These are phyloP conservation scores for Manacus vitellinus DNA, from an alignment of 2,113 vertebrate species.

Conservation along the genomic window DNA sequence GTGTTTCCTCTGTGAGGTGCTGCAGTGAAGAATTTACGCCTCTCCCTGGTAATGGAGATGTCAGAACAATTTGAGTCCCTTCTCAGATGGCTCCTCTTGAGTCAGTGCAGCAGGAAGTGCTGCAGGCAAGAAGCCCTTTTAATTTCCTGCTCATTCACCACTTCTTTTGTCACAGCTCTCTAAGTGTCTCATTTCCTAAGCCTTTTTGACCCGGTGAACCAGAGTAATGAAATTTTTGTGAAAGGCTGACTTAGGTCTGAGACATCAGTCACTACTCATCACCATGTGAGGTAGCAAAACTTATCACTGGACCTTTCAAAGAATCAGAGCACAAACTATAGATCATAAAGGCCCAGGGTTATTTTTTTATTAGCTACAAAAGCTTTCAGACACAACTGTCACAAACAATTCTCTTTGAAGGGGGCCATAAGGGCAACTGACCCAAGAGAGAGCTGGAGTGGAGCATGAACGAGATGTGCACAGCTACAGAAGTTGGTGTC, in stretches of 20 bases:
- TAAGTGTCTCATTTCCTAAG: not conserved
- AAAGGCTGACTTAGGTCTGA: not conserved
- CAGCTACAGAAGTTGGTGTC: not conserved
- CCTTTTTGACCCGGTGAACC: not conserved
- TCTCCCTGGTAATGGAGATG: not conserved
- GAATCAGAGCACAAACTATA: not conserved
- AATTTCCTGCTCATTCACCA: not conserved
- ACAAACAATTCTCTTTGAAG: not conserved
- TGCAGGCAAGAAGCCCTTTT: not conserved
- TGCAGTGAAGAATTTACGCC: not conserved
- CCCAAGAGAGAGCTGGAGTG: rapidly evolving
- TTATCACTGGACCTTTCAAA: not conserved
- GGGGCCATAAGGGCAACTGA: not conserved
- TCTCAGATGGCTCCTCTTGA: not conserved
- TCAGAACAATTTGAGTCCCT: not conserved
- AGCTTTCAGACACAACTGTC: not conserved
- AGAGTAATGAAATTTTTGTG: slow-evolving; percentile 9
- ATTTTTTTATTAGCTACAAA: not conserved
- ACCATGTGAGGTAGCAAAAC: not conserved
- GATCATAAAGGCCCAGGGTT: not conserved
- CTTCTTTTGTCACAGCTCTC: not conserved
- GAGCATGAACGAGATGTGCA: not conserved
- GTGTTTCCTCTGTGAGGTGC: not conserved
- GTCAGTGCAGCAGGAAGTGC: not conserved
- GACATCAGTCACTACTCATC: not conserved